A percentile compares a stretch with the other conserved stretches of the same genome.
Evolutionary conservation across 37 sponge, comb jelly and placozoan genomes (phyloP).

Genomic region (Ephydatia muelleri): DNA sequence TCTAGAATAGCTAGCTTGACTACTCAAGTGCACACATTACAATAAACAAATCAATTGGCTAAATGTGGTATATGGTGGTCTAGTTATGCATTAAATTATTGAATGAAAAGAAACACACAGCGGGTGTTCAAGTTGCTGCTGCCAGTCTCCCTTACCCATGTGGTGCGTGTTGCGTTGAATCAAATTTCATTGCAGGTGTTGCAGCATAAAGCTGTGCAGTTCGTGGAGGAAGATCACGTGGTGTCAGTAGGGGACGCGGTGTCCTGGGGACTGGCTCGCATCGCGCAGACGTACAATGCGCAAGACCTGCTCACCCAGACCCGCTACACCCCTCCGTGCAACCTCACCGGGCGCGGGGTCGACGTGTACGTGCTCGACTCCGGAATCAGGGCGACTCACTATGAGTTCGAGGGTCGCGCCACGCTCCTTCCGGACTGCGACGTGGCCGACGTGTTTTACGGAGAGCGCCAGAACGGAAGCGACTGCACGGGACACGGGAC

Average conservation of each 20-base stretch:
- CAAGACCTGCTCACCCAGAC: conserved; percentile 2
- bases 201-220: conserved; percentile 24
- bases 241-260: not conserved
- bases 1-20: too few relatives aligned
- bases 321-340: conserved; percentile 42
- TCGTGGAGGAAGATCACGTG: conserved; percentile 55
- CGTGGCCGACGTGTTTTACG: conserved; percentile 6
- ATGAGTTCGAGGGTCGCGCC: conserved; percentile 52
- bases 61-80: too few relatives aligned
- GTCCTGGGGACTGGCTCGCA: conserved; percentile 73
- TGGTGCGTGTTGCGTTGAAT: not conserved
- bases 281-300: conserved; percentile 35
- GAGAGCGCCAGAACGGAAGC: conserved; percentile 12
- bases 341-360: conserved; percentile 69
- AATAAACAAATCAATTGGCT: too few relatives aligned
- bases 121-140: too few relatives aligned
- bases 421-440: conserved; percentile 46
- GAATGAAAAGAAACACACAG: too few relatives aligned
- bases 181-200: conserved; percentile 11
- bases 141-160: too few relatives aligned
- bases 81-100: too few relatives aligned
- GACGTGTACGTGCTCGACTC: conserved; percentile 83
- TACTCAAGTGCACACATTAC: too few relatives aligned
- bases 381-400: conserved; percentile 57
- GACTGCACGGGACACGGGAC: conserved; percentile 78